Evolutionary conservation across 2,797 vertebrate species (phyloP).

Genomic region (Enoplosus armatus): DNA sequence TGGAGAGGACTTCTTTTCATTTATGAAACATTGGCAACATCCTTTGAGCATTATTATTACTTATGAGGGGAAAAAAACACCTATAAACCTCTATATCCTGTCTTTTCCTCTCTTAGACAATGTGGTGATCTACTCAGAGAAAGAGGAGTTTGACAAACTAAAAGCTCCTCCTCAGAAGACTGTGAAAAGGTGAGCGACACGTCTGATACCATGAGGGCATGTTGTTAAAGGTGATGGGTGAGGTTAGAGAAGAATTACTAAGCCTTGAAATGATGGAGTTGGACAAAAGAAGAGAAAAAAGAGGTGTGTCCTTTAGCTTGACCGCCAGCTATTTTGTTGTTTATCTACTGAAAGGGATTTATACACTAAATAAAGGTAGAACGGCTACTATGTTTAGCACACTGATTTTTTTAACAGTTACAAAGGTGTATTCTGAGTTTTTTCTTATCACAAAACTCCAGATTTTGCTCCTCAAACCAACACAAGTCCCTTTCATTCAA

Average conservation of each 20-base stretch:
- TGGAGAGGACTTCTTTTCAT: neutral
- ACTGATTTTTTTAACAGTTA: neutral
- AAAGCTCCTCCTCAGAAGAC: conserved; percentile 92
- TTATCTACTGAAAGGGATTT: neutral
- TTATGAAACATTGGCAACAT: neutral
- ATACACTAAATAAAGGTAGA: neutral
- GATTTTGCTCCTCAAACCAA: neutral
- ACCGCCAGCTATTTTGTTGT: neutral
- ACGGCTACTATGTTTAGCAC: neutral
- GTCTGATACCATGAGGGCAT: neutral
- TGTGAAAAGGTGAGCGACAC: conserved; percentile 90
- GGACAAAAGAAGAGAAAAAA: neutral
- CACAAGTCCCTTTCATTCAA: neutral
- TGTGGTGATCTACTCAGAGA: conserved; percentile 95
- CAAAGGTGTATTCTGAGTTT: neutral
- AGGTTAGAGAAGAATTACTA: neutral
- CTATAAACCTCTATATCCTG: neutral
- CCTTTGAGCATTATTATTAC: neutral
- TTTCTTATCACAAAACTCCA: neutral
- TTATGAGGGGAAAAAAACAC: neutral
- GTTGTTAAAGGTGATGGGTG: neutral
- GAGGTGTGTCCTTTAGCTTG: neutral
- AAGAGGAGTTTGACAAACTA: conserved; percentile 97
- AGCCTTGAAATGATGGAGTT: neutral
- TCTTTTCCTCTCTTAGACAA: conserved; percentile 84